A percentile compares a stretch with the other conserved stretches of the same genome.
phyloP scores from a whole-genome alignment of 2,113 vertebrate genomes.

The Mastomys coucha region DNA sequence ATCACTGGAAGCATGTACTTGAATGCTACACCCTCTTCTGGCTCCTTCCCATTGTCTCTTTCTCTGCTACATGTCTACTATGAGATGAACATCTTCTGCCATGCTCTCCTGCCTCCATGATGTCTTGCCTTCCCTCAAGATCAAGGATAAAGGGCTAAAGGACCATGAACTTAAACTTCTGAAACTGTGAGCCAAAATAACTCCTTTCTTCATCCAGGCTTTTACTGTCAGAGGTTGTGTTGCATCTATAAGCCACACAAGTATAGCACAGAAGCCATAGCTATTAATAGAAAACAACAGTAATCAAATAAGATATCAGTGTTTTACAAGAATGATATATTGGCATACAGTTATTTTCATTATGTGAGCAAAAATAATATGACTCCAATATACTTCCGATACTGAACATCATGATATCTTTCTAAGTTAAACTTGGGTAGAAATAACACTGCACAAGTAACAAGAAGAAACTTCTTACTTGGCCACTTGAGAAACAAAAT shows the following conservation, averaged over 20 bases:
- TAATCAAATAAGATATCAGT: background rate
- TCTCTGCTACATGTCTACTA: background rate
- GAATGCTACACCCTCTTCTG: background rate
- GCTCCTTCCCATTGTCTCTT: background rate
- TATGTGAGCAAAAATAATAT: constrained; percentile 10
- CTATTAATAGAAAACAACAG: background rate
- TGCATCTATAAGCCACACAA: background rate
- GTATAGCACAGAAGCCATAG: background rate
- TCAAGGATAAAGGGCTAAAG: background rate
- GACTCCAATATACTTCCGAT: background rate
- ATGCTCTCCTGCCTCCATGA: background rate
- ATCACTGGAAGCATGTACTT: background rate
- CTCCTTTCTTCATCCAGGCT: background rate
- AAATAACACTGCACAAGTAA: background rate
- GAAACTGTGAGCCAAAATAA: background rate
- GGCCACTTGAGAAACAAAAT: background rate
- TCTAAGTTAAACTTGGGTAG: background rate
- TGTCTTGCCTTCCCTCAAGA: background rate
- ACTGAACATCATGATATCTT: background rate
- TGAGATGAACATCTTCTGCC: background rate
- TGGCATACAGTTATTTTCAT: background rate
- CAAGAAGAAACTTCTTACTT: background rate
- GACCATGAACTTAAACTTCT: no score
- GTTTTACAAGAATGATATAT: background rate
- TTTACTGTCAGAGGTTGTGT: background rate